Conservation (phyloP, 2,888 invertebrate species). For the Parascotia fuliginaria region DNA sequence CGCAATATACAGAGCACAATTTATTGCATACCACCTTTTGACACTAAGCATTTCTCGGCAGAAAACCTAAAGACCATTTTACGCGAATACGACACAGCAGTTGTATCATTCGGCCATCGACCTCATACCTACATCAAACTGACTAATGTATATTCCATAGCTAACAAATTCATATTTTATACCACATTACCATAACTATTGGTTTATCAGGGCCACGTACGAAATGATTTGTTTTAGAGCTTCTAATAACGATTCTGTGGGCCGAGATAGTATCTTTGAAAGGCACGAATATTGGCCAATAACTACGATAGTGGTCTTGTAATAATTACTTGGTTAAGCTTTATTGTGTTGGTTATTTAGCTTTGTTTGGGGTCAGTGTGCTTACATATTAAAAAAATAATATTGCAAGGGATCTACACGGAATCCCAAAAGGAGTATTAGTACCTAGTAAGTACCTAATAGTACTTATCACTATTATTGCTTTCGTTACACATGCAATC, state of each 20-base stretch:
- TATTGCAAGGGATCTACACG: not conserved
- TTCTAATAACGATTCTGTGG: conserved; percentile 58
- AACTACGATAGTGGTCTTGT: conserved; percentile 48
- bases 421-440: too few species aligned
- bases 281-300: conserved; percentile 65
- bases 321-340: conserved; percentile 47
- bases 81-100: too few species aligned
- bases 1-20: too few species aligned
- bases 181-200: conserved; percentile 53
- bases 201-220: conserved; percentile 61
- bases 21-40: too few species aligned
- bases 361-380: not conserved
- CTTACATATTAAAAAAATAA: not conserved
- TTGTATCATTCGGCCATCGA: too few species aligned
- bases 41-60: too few species aligned
- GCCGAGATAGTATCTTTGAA: conserved; percentile 60
- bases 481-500: too few species aligned
- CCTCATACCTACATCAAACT: conserved; percentile 25
- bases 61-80: too few species aligned
- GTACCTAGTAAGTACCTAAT: too few species aligned
- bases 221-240: conserved; percentile 62
- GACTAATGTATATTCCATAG: conserved; percentile 15
- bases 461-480: too few species aligned
- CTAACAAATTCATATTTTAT: conserved; percentile 38
- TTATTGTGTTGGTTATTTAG: conserved; percentile 1